Base-by-base conservation (phyloP, 2,113 vertebrate genomes). In the Pagrus major region DNA sequence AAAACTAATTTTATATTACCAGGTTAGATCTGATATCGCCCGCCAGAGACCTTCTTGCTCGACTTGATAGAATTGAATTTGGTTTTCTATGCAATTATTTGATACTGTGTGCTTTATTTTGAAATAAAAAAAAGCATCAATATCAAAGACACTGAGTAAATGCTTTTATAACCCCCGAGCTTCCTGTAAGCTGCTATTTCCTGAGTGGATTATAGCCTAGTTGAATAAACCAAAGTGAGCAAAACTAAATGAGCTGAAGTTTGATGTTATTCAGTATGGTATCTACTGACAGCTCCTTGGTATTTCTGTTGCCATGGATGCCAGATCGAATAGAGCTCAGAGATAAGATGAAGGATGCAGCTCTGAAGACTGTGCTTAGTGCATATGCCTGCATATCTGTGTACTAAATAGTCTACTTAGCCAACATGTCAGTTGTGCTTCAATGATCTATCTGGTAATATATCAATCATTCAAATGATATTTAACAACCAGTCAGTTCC, bases 271-370 rank as follows among this genome's bases (percentile, higher is more conserved):
- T 86, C 52, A 49, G 11, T 52, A 29, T 67, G 56, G 27, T 52
- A 6, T 42, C 35, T 46, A 79, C 44, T 74, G 86, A 85, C 76
- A 85, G 74, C 78, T 71, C 27, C 71, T 83, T 73, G 73, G 73
- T 55, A 18, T 67, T 83, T 54, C 16, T 12, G 65, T 86, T 88
- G 76, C 77, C 58, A 83, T 83, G 78, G 84, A 79, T 86, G 87
- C 81, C 79, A 76, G 69, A 56, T 68, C 49, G 39, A 64, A 80
- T 91, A 73, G 71, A 79, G 79, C 78, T 83, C 35, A 35, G 59
- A 52, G 59, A 82, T 78, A 59, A 79, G 84, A 85, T 76, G 81
- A 89, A 55, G 71, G 33, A 39, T 68, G 64, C 15, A 18, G 35
- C 33, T 70, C 31, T 64, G 70, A 63, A 55, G 58, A 73, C 47